Evolutionary conservation across 2,797 vertebrate genomes (phyloP), one percentile per base, ranked within the genome.

Genomic region (Pseudochaenichthys georgianus): DNA sequence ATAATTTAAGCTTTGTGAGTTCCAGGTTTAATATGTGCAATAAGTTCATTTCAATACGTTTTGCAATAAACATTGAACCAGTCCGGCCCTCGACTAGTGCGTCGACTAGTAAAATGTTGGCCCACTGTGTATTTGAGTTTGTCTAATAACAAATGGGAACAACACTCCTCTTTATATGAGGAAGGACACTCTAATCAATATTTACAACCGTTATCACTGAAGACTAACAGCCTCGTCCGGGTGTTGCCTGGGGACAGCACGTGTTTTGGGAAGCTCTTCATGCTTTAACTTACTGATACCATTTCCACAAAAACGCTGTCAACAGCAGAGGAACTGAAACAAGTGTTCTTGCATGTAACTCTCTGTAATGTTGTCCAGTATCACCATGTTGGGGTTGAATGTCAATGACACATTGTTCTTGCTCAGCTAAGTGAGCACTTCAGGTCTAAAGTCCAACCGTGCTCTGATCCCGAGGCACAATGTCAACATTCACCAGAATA

Each of bases 361-460:
- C 17, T 2, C 3, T 13, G 45, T 11, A 51, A 3, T 10, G 34
- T 31, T 38, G 7, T 47, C 0, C 50, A 75, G 62, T 23, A 60
- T 66, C 55, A 65, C 5, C 43, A 9, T 59, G 67, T 55, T 59
- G n/a, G 17, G 34, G 52, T 38, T 3, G 0, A 38, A 54, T 50
- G 62, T 82, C 75, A 87, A 59, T 80, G 72, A 79, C 76, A 81
- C 70, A 61, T 71, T 76, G 62, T 86, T 64, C 45, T 34, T 28
- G 50, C n/a, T 73, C 5, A 13, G 15, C 31, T 3, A 8, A 48
- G 13, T 15, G 4, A 19, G 46, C 66, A 34, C 65, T 8, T 16
- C 48, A 53, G 52, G 81, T 86, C 68, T 13, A 60, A 86, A 83
- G 90, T 90, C 74, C 77, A 82, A n/a, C 52, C 0, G 4, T 31